Base-by-base conservation (phyloP, 2,888 invertebrate genomes). In the Labia minor region DNA sequence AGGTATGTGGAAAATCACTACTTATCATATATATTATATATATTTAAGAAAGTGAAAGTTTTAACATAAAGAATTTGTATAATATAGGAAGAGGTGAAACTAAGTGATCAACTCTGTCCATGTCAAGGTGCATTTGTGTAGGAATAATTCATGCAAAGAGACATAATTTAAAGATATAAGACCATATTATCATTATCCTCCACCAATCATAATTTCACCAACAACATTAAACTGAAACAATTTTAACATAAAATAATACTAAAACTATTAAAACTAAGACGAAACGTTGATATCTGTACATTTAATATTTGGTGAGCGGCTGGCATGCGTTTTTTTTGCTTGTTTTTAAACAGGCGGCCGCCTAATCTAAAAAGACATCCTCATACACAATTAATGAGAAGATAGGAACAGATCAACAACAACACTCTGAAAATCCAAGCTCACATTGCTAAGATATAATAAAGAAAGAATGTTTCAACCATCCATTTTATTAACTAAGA, bases 371-470 rank as follows among this genome's bases (percentile, higher is more conserved):
- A 6, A 33, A 33, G 6, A 33, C 11, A 33, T 33, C n/a, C n/a
- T n/a, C n/a, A n/a, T n/a, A n/a, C n/a, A n/a, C 26, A 26, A 26
- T 26, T 6, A 26, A n/a, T 49, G 49, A 49, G 49, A n/a, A n/a
- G n/a, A 49, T 49, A 49, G 16, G 33, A n/a, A 26, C 8, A 26
- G 26, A 26, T 26, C 3, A 26, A 26, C 8, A 49, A 49, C n/a
- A 49, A 49, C 49, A 49, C n/a, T 49, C 49, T 49, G 49, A 49
- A 49, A 49, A 2, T 49, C 49, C n/a, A 49, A 49, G 49, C 49
- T 49, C 49, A 49, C n/a, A 49, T 26, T 3, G 26, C 3, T 6
- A 6, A 26, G 26, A 26, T 6, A 26, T 3, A 26, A n/a, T n/a
- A n/a, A 26, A 26, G 26, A 8, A 3, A 26, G 3, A 26, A 26